These are phyloP conservation scores for Pachyuromys duprasi DNA, from an alignment of 2,797 vertebrate species.

Conservation along the genomic window DNA sequence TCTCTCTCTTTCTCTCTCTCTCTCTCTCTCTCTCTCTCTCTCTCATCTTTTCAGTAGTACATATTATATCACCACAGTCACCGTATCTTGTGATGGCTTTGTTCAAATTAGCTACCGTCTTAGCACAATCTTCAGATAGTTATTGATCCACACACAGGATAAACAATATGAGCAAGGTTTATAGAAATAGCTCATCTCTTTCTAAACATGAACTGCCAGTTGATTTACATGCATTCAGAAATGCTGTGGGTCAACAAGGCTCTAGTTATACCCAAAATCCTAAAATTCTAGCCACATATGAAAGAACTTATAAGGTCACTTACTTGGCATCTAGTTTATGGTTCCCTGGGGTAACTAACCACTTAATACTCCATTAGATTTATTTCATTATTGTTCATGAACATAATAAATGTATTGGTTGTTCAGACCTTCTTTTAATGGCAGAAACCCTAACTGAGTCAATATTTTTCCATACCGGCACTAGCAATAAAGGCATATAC, in stretches of 20 bases:
- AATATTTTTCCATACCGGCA: conserved; percentile 38
- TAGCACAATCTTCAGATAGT: conserved; percentile 42
- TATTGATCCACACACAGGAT: conserved; percentile 47
- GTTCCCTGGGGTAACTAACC: conserved; percentile 57
- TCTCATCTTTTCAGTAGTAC: conserved; percentile 47
- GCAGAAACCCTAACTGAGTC: conserved; percentile 45
- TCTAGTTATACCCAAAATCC: conserved; percentile 33
- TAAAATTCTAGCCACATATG: conserved; percentile 12
- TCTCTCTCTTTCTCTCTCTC: too few species aligned
- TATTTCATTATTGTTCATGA: conserved; percentile 36
- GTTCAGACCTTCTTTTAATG: conserved; percentile 25
- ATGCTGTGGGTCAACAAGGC: neutral
- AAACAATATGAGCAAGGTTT: conserved; percentile 39
- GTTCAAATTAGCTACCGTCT: conserved; percentile 28
- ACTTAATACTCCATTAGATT: conserved; percentile 35
- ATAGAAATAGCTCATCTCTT: conserved; percentile 44
- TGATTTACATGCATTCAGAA: conserved; percentile 59
- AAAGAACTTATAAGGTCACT: conserved; percentile 31
- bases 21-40: too few species aligned
- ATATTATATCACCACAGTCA: conserved; percentile 45
- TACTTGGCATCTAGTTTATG: conserved; percentile 36
- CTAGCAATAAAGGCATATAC: conserved; percentile 25
- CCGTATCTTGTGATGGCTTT: conserved; percentile 52
- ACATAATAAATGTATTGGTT: conserved; percentile 8
- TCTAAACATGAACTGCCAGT: conserved; percentile 33